Base-by-base conservation (phyloP, 2,113 vertebrate genomes). In the Pangasianodon hypophthalmus region DNA sequence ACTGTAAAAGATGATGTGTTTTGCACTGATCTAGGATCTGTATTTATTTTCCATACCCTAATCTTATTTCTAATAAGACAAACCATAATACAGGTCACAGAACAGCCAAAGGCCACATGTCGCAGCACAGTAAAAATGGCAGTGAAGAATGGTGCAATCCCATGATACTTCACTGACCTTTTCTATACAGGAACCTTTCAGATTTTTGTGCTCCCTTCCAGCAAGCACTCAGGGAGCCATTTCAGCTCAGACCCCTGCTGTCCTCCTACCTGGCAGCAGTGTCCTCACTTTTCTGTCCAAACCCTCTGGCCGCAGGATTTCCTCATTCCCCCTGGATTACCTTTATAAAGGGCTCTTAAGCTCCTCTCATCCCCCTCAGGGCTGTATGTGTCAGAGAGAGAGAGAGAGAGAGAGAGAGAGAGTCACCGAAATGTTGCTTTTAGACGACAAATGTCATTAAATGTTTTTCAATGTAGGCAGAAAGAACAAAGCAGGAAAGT, bases 121-220 rank as follows among this genome's bases (percentile, higher is more conserved):
- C 85, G 56, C 8, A 81, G n/a, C 2, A 41, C 48, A 71, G 52
- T 81, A 37, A 90, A 89, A 0, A 37, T 1, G 14, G 21, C 84
- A 86, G 92, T 93, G 93, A 94, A 95, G 93, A 92, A 91, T 93
- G 88, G 89, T 58, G 52, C 79, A 86, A 67, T 94, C 94, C 93
- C 93, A 56, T 69, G 93, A 87, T 85, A 14, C 90, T 41, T 9
- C 1, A 24, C 1, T 95, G 94, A 94, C 93, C 94, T 96, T 95
- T 94, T 50, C 89, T 50, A 71, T 84, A 87, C 18, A 91, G 85
- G 58, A 82, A 89, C 84, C 85, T 85, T 91, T 89, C 14, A 48
- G 37, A 64, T 77, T 54, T 90, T 46, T 32, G 83, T 60, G 21
- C 84, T 44, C 32, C 84, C 67, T 24, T 90, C 41, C 41, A 48